Base-by-base conservation (phyloP, 2,888 invertebrate genomes). In the Drosophila emarginata region DNA sequence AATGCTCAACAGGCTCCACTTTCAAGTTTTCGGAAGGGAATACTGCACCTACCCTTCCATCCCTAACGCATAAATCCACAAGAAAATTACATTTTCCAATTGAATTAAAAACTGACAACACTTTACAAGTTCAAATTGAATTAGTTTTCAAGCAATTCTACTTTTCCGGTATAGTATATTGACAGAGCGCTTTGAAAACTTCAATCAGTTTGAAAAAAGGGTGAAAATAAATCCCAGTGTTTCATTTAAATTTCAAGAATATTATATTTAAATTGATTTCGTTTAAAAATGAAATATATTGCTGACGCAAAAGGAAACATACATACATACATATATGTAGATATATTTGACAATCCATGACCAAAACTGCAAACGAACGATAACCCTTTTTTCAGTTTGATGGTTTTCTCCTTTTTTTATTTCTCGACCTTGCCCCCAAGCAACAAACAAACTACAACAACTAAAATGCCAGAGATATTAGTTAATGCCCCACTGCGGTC, bases 381-480 rank as follows among this genome's bases (percentile, higher is more conserved):
- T 28, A 56, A 56, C 70, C 67, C 74, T 66, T 71, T 69, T 68
- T 18, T 36, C 12, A 32, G 12, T 12, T 32, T 73, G 58, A 59
- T 45, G 40, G 18, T 15, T 45, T 2, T 7, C 9, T 54, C 73
- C 73, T 36, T 69, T 64, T 69, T 64, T 37, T 12, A 14, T 15
- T 39, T 15, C 4, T 45, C 18, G 52, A 45, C 57, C 56, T 54
- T 56, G 72, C 72, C 64, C 26, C 15, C 58, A 45, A 37, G 32
- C 63, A 56, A 73, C 32, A 56, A 45, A 45, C 40, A 45, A 9
- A 18, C 18, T 12, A 45, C 21, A 45, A 45, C 45, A 21, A 45
- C 18, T 36, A 72, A 70, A 64, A 54, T 59, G 67, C 57, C 74
- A 57, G 68, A 67, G 67, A 74, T 71, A 71, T 71, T 74, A 71